These are phyloP conservation scores for Aplidium turbinatum DNA, from an alignment of 23 tunicate species.

Conservation along the genomic window DNA sequence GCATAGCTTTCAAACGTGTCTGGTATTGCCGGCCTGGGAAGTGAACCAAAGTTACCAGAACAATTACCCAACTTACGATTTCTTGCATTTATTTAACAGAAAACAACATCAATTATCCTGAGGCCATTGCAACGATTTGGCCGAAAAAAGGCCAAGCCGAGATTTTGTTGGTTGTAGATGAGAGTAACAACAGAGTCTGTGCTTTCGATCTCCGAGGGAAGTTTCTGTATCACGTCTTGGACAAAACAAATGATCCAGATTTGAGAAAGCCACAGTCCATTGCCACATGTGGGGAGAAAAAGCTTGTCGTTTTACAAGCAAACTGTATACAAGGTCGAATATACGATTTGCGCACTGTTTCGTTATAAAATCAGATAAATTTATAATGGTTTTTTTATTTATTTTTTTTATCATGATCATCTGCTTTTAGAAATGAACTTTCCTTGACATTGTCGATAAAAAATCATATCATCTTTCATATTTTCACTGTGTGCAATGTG, in stretches of 20 bases:
- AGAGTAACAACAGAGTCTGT: slow-evolving; percentile 64
- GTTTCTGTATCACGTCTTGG: slow-evolving; percentile 48
- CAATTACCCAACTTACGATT: too few species aligned
- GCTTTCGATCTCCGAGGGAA: slow-evolving; percentile 35
- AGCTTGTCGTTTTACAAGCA: slow-evolving; percentile 46
- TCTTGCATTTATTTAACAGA: slow-evolving; percentile 15
- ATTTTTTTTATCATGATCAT: too few species aligned
- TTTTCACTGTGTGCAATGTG: too few species aligned
- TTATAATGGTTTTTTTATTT: too few species aligned
- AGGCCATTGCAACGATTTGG: slow-evolving; percentile 38
- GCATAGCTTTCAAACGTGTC: too few species aligned
- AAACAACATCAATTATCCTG: slow-evolving; percentile 52
- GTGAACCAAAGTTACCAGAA: too few species aligned
- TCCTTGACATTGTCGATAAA: too few species aligned
- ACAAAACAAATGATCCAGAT: slow-evolving; percentile 18
- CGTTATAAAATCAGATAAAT: background rate
- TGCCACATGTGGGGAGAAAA: slow-evolving; percentile 22
- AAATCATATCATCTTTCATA: too few species aligned
- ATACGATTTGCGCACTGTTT: slow-evolving; percentile 32
- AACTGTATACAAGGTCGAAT: slow-evolving; percentile 38
- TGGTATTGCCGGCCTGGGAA: too few species aligned
- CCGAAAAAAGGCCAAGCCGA: slow-evolving; percentile 40
- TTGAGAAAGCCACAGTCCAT: slow-evolving; percentile 43
- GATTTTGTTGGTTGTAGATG: slow-evolving; percentile 70
- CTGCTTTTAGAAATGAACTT: too few species aligned